A percentile compares a stretch with the other conserved stretches of the same genome.
phyloP scores from a whole-genome alignment of 1,140 invertebrate species.

The Drosophila obscura region DNA sequence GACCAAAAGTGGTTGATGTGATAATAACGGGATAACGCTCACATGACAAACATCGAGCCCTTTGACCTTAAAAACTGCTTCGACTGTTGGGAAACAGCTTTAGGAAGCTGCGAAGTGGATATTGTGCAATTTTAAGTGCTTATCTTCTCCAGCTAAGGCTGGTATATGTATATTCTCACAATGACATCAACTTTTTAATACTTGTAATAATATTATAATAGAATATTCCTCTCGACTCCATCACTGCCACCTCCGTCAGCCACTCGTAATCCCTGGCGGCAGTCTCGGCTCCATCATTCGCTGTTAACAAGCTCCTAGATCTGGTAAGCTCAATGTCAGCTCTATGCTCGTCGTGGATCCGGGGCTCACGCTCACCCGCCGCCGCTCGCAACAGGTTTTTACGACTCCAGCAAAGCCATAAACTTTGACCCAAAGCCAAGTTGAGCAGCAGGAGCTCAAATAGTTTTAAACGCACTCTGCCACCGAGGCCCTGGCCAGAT shows the following conservation, averaged over 20 bases:
- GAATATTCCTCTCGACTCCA: constrained; percentile 25
- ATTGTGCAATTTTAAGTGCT: too few species aligned
- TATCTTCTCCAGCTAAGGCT: background rate
- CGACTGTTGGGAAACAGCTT: too few species aligned
- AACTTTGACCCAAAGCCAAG: constrained; percentile 80
- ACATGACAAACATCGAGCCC: too few species aligned
- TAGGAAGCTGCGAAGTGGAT: too few species aligned
- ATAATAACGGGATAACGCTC: too few species aligned
- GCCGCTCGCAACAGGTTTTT: constrained; percentile 70
- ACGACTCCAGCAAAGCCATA: constrained; percentile 72
- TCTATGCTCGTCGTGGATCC: constrained; percentile 10
- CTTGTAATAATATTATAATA: constrained; percentile 22
- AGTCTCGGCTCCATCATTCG: constrained; percentile 30
- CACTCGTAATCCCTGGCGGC: constrained; percentile 35
- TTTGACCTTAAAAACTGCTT: too few species aligned
- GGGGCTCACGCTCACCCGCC: constrained; percentile 7
- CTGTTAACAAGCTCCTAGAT: constrained; percentile 72
- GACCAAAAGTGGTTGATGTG: too few species aligned
- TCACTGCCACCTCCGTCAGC: background rate
- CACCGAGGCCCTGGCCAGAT: constrained; percentile 20
- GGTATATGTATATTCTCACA: background rate
- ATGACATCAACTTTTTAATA: background rate
- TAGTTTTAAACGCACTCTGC: constrained; percentile 73
- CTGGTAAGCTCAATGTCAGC: constrained; percentile 50
- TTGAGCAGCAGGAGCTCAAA: constrained; percentile 76